Evolutionary conservation across 2,888 invertebrate genomes (phyloP).

Genomic region (Caenorhabditis afra): DNA sequence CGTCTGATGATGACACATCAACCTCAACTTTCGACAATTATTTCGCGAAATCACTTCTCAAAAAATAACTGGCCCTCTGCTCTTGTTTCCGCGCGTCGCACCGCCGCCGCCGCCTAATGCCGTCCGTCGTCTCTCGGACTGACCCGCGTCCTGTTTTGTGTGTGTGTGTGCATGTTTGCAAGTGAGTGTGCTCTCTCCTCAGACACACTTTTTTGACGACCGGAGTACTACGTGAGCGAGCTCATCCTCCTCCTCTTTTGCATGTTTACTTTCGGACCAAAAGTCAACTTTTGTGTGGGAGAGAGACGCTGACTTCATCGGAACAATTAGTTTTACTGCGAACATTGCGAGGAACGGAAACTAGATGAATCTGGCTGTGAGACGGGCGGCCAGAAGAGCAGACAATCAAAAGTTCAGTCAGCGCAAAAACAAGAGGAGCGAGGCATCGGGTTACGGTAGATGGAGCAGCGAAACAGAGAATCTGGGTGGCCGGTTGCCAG

Average conservation of each 20-base stretch:
- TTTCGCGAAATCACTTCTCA: constrained; percentile 44
- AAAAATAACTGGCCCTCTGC: constrained; percentile 40
- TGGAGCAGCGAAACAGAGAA: neutral
- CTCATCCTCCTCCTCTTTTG: constrained; percentile 37
- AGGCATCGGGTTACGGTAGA: constrained; percentile 20
- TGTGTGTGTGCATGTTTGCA: constrained; percentile 44
- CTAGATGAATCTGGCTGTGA: neutral
- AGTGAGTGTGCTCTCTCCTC: constrained; percentile 27
- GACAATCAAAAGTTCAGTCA: constrained; percentile 11
- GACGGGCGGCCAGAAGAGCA: constrained; percentile 17
- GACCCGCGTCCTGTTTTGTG: constrained; percentile 43
- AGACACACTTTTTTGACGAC: constrained; percentile 53
- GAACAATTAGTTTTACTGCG: constrained; percentile 37
- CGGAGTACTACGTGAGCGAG: constrained; percentile 50
- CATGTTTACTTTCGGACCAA: constrained; percentile 51
- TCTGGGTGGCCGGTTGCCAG: too few relatives aligned
- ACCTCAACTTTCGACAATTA: constrained; percentile 49
- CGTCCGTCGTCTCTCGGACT: too few relatives aligned
- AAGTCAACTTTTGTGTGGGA: constrained; percentile 39
- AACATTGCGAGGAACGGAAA: constrained; percentile 12
- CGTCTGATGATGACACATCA: constrained; percentile 51
- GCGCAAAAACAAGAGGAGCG: neutral
- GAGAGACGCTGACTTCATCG: constrained; percentile 4
- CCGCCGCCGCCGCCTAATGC: constrained; percentile 40
- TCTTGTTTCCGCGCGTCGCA: constrained; percentile 44